Percentiles rank a stretch among this genome's conserved stretches.
These are phyloP conservation scores for Helicolenus hilgendorfi DNA, from an alignment of 2,797 vertebrate species.

Conservation along the genomic window DNA sequence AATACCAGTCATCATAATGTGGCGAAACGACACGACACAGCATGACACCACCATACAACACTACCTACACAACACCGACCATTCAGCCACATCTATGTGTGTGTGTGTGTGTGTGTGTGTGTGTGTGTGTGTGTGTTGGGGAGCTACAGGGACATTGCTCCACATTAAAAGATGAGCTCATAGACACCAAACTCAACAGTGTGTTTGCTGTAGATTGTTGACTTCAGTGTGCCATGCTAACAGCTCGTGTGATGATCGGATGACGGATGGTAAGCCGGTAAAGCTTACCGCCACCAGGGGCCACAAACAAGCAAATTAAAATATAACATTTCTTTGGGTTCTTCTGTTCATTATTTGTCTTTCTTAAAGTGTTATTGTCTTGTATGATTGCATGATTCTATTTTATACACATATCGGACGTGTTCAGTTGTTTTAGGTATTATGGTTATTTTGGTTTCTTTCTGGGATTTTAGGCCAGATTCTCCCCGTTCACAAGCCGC, in stretches of 20 bases:
- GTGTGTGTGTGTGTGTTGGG: neutral
- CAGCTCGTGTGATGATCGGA: neutral
- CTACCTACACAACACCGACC: slow-evolving; percentile 77
- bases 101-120: neutral
- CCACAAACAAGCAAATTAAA: neutral
- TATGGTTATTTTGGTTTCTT: neutral
- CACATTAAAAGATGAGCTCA: slow-evolving; percentile 27
- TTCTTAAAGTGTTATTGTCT: neutral
- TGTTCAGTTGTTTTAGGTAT: neutral
- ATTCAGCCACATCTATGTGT: slow-evolving; percentile 75
- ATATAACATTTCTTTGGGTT: slow-evolving; percentile 48
- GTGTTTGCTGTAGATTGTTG: slow-evolving; percentile 35
- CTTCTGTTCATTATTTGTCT: neutral
- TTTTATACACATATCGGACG: neutral
- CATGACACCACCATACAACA: slow-evolving; percentile 81
- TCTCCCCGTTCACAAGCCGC: neutral
- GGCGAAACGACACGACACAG: slow-evolving; percentile 80
- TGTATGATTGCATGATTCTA: neutral
- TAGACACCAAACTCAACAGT: slow-evolving; percentile 20
- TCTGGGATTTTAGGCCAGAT: neutral
- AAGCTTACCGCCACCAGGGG: neutral
- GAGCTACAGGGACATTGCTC: neutral
- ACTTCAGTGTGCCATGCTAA: slow-evolving; percentile 8
- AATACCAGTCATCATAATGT: slow-evolving; percentile 76
- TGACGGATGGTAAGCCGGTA: neutral